Evolutionary conservation across 2,113 vertebrate species (phyloP).

Genomic region (Casuarius casuarius): DNA sequence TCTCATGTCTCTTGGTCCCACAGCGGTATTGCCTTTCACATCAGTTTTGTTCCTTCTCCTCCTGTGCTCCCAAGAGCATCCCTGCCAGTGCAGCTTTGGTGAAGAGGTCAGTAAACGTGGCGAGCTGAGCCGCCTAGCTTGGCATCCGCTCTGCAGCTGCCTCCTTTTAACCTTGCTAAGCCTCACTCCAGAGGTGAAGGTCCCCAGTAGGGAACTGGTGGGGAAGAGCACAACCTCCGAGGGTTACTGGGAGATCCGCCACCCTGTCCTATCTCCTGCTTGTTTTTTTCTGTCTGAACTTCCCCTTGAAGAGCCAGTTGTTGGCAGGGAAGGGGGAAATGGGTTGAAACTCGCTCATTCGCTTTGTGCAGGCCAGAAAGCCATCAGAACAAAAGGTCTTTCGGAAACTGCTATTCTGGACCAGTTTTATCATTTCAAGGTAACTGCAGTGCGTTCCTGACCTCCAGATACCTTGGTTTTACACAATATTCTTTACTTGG

Average conservation of each 20-base stretch:
- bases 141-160: neutral
- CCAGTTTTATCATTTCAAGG: neutral
- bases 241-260: neutral
- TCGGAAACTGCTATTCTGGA: neutral
- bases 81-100: neutral
- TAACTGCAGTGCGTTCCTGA: neutral
- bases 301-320: neutral
- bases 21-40: neutral
- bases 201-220: neutral
- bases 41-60: neutral
- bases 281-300: neutral
- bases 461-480: neutral
- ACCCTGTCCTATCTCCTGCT: neutral
- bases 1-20: neutral
- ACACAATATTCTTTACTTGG: neutral
- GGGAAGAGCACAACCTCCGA: neutral
- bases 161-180: neutral
- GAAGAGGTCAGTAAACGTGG: neutral
- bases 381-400: neutral
- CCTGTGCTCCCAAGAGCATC: neutral
- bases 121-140: neutral
- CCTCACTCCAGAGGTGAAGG: neutral
- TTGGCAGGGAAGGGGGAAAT: neutral
- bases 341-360: neutral
- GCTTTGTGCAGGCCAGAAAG: neutral